Conservation (phyloP, 2,888 invertebrate genomes). For the Ceriagrion tenellum region DNA sequence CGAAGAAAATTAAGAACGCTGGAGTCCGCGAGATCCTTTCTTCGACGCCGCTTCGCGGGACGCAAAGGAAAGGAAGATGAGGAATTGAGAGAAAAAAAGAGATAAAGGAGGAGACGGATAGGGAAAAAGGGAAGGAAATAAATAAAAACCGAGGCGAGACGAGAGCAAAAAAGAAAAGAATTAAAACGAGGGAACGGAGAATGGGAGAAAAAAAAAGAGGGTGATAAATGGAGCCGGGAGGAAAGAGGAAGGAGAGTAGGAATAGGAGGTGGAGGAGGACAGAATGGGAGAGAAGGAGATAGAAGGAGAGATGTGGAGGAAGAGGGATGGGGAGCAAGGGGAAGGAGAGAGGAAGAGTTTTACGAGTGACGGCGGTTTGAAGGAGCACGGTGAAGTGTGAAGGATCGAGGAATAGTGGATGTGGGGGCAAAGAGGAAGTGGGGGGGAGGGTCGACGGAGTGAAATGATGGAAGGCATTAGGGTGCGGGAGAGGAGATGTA, state of each 20-base stretch:
- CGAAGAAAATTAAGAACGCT: background rate
- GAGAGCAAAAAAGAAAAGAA: background rate
- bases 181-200: background rate
- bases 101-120: background rate
- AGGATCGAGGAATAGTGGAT: background rate
- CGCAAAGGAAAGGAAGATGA: background rate
- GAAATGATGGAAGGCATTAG: too few species aligned
- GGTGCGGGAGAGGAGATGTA: too few species aligned
- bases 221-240: background rate
- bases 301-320: background rate
- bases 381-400: slow-evolving; percentile 33
- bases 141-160: background rate
- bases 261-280: background rate
- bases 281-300: background rate
- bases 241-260: too few species aligned
- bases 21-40: background rate
- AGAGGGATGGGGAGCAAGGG: background rate
- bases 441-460: background rate
- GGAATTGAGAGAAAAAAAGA: background rate
- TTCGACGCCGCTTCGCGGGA: too few species aligned
- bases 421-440: background rate
- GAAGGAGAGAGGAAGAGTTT: background rate
- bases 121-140: background rate
- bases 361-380: background rate
- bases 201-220: background rate